A percentile compares a stretch with the other conserved stretches of the same genome.
Evolutionary conservation across 92 coral and sea anemone species (phyloP).

Genomic region (Palythoa grandis): DNA sequence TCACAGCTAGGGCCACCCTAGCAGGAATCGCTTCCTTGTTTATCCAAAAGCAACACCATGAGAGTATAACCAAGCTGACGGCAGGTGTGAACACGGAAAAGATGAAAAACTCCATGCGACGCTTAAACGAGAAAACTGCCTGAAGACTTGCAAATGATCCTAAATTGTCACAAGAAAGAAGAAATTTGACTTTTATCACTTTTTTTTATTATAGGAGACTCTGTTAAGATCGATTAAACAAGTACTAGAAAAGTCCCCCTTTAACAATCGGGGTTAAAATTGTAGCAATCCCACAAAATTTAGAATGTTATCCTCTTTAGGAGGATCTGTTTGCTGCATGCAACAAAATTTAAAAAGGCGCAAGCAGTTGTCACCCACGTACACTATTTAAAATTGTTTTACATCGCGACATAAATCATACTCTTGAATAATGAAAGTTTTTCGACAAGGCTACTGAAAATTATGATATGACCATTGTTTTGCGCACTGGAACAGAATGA

Average conservation of each 20-base stretch:
- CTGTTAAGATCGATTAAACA: too few relatives aligned
- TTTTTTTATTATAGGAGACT: neutral
- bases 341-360: too few relatives aligned
- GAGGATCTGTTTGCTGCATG: too few relatives aligned
- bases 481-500: too few relatives aligned
- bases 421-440: too few relatives aligned
- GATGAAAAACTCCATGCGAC: conserved; percentile 72
- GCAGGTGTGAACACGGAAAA: conserved; percentile 70
- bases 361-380: too few relatives aligned
- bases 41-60: conserved; percentile 83
- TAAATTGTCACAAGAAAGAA: conserved; percentile 6
- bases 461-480: too few relatives aligned
- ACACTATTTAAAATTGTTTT: too few relatives aligned
- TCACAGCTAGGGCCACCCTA: conserved; percentile 73
- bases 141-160: conserved; percentile 63
- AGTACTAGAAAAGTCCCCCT: neutral
- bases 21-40: conserved; percentile 69
- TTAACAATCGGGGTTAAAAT: neutral
- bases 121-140: conserved; percentile 64
- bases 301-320: too few relatives aligned
- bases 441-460: too few relatives aligned
- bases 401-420: too few relatives aligned
- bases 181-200: neutral
- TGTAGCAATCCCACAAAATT: too few relatives aligned
- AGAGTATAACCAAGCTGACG: conserved; percentile 62